Evolutionary conservation across 2,888 invertebrate species (phyloP).

Genomic region (Melanostoma scalare): DNA sequence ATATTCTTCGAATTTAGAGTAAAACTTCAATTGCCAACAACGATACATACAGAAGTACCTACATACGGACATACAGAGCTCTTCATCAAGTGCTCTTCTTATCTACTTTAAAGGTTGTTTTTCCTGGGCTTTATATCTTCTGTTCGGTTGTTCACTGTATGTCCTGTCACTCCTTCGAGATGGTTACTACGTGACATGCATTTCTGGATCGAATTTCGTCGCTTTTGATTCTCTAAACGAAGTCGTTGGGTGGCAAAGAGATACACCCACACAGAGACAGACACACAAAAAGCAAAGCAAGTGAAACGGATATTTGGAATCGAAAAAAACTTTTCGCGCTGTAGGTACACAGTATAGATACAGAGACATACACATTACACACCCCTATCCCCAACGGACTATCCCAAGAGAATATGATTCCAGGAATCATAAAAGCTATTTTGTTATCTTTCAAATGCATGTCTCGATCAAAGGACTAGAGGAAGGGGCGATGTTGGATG

Average conservation of each 20-base stretch:
- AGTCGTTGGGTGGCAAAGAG: background rate
- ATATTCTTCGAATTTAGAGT: slow-evolving; percentile 48
- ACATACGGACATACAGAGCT: slow-evolving; percentile 11
- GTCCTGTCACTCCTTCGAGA: slow-evolving; percentile 66
- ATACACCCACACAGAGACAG: slow-evolving; percentile 9
- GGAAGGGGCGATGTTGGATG: slow-evolving; percentile 1
- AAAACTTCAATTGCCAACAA: slow-evolving; percentile 25
- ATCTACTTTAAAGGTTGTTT: slow-evolving; percentile 62
- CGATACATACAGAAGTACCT: slow-evolving; percentile 10
- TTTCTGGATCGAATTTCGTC: slow-evolving; percentile 59
- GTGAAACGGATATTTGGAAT: slow-evolving; percentile 17
- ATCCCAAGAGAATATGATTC: slow-evolving; percentile 52
- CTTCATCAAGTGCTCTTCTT: slow-evolving; percentile 42
- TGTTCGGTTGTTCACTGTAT: slow-evolving; percentile 33
- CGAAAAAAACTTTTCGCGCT: slow-evolving; percentile 38
- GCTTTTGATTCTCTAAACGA: slow-evolving; percentile 45
- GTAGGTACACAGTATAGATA: background rate
- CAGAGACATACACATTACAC: too few species aligned
- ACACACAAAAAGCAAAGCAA: slow-evolving; percentile 19
- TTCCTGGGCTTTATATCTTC: slow-evolving; percentile 21
- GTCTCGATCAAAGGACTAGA: slow-evolving; percentile 29
- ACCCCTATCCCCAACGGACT: background rate
- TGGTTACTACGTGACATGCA: slow-evolving; percentile 71
- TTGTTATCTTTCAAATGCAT: slow-evolving; percentile 67
- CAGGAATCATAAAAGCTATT: slow-evolving; percentile 62